phyloP scores from a whole-genome alignment of 2,797 vertebrate species.

The Remorina albescens region DNA sequence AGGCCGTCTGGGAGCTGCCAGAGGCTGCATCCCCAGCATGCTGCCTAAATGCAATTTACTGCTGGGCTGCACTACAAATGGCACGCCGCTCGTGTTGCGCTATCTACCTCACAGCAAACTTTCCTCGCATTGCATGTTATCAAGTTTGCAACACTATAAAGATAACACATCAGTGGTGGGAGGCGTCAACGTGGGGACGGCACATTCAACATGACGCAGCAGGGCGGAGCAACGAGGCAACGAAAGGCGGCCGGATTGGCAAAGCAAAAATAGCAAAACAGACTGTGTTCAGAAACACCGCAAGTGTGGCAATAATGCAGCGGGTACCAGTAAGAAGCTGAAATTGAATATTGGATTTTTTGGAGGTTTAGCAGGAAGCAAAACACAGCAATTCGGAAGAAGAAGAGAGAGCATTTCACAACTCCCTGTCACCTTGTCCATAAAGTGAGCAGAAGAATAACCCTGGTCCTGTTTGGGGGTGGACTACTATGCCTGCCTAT shows the following conservation, averaged over 20 bases:
- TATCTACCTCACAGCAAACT: constrained; percentile 57
- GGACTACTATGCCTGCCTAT: not conserved
- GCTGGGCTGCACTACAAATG: constrained; percentile 66
- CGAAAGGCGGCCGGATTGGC: constrained; percentile 9
- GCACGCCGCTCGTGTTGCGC: constrained; percentile 43
- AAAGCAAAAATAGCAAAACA: not conserved
- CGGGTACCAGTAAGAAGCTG: constrained; percentile 2
- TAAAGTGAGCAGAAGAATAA: not conserved
- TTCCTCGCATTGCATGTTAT: constrained; percentile 46
- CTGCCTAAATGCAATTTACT: constrained; percentile 77
- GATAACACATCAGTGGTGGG: constrained; percentile 67
- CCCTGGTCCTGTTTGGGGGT: not conserved
- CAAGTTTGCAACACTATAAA: constrained; percentile 53
- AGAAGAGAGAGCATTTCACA: constrained; percentile 1
- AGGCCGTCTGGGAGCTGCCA: constrained; percentile 80
- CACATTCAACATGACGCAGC: constrained; percentile 25
- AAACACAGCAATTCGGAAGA: not conserved
- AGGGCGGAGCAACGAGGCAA: constrained; percentile 33
- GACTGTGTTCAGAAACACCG: constrained; percentile 3
- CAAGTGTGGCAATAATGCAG: constrained; percentile 8
- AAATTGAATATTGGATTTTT: constrained; percentile 3
- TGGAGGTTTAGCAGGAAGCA: constrained; percentile 2
- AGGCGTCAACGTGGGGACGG: constrained; percentile 70
- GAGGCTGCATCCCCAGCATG: constrained; percentile 76
- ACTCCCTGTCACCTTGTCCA: not conserved